phyloP scores from a whole-genome alignment of 2,888 invertebrate genomes.

The Neria commutata region DNA sequence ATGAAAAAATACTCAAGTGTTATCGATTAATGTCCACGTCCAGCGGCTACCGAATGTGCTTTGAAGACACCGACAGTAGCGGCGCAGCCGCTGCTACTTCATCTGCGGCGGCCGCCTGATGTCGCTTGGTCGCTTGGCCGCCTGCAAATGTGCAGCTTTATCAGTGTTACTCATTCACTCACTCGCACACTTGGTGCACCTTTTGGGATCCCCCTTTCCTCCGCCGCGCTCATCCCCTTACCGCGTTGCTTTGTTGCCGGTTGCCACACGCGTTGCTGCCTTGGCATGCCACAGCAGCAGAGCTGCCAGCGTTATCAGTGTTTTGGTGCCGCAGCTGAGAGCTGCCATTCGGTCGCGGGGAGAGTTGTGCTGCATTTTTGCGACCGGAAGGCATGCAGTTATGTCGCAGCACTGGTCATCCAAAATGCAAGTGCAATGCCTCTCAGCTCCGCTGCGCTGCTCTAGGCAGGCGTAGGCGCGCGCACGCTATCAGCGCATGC shows the following conservation, averaged over 20 bases:
- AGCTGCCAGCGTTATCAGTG: too few species aligned
- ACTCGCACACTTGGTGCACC: background rate
- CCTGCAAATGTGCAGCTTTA: slow-evolving; percentile 38
- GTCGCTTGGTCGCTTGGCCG: slow-evolving; percentile 32
- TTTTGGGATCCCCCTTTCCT: background rate
- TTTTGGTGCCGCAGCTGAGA: background rate
- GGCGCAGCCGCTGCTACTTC: slow-evolving; percentile 8
- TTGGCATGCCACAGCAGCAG: too few species aligned
- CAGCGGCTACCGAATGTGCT: slow-evolving; percentile 61
- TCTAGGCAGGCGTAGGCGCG: too few species aligned
- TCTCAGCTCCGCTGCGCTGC: too few species aligned
- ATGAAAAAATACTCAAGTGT: slow-evolving; percentile 64
- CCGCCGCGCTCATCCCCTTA: background rate
- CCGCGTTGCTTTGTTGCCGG: background rate
- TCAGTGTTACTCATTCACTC: slow-evolving; percentile 50
- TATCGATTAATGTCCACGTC: slow-evolving; percentile 63
- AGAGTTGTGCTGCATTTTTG: too few species aligned
- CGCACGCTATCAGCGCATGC: too few species aligned
- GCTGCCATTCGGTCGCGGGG: too few species aligned
- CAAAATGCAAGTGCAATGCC: too few species aligned
- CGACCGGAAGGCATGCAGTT: too few species aligned
- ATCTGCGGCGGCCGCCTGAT: slow-evolving; percentile 35
- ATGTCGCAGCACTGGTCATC: too few species aligned
- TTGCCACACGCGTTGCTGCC: too few species aligned
- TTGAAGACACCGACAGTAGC: slow-evolving; percentile 32